Evolutionary conservation across 2,113 vertebrate genomes (phyloP).

Genomic region (Melanotaenia duboulayi): DNA sequence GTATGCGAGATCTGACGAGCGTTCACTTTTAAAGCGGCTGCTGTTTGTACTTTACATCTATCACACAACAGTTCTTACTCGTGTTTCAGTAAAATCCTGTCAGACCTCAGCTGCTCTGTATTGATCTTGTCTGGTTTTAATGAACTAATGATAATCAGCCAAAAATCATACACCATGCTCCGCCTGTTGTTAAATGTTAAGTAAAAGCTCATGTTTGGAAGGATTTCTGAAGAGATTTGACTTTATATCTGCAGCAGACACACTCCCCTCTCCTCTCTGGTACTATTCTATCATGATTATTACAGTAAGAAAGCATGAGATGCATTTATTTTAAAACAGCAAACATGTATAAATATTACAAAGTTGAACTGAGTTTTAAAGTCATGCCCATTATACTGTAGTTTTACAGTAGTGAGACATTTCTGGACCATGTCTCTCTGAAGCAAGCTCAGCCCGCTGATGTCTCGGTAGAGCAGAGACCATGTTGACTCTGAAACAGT

Average conservation of each 20-base stretch:
- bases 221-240: constrained; percentile 54
- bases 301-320: constrained; percentile 91
- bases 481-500: constrained; percentile 27
- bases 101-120: constrained; percentile 54
- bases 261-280: constrained; percentile 78
- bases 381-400: constrained; percentile 87
- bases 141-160: constrained; percentile 37
- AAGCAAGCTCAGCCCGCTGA: constrained; percentile 17
- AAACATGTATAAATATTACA: constrained; percentile 77
- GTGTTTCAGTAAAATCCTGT: constrained; percentile 40
- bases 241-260: constrained; percentile 48
- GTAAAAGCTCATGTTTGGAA: constrained; percentile 50
- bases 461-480: constrained; percentile 11
- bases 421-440: constrained; percentile 81
- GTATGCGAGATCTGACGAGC: constrained; percentile 59
- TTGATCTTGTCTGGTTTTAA: constrained; percentile 36
- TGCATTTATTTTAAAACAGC: constrained; percentile 93
- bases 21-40: constrained; percentile 92
- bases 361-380: constrained; percentile 82
- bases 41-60: constrained; percentile 91
- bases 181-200: constrained; percentile 25
- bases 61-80: constrained; percentile 79
- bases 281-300: constrained; percentile 88
- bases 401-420: constrained; percentile 90
- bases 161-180: constrained; percentile 28